A percentile compares a stretch with the other conserved stretches of the same genome.
phyloP scores from a whole-genome alignment of 1,140 invertebrate genomes.

The Neodiprion virginianus region DNA sequence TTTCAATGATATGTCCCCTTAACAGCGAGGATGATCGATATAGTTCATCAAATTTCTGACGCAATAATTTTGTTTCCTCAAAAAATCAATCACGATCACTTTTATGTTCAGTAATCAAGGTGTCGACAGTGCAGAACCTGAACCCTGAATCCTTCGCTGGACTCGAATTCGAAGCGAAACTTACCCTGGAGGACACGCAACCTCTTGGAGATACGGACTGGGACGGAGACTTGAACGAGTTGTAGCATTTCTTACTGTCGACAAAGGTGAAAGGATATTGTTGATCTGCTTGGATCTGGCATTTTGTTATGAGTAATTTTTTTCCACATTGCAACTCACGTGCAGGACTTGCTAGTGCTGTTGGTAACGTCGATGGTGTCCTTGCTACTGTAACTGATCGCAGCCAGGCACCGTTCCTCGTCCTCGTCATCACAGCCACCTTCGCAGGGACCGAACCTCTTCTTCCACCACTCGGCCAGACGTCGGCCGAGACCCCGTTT shows the following conservation, averaged over 20 bases:
- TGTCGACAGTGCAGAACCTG: too few species aligned
- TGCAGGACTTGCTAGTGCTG: constrained; percentile 30
- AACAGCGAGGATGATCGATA: too few species aligned
- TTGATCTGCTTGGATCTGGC: too few species aligned
- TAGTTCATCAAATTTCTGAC: too few species aligned
- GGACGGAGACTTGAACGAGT: neutral
- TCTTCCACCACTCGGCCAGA: constrained; percentile 35
- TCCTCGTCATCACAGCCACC: constrained; percentile 28
- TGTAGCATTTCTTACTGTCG: neutral
- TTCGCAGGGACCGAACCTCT: constrained; percentile 33
- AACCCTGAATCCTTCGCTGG: too few species aligned
- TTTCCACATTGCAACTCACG: constrained; percentile 31
- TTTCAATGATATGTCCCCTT: too few species aligned
- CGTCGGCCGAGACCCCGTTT: constrained; percentile 22
- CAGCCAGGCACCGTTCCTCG: constrained; percentile 39
- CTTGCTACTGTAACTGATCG: constrained; percentile 39
- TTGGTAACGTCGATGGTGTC: constrained; percentile 28
- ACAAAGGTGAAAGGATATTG: too few species aligned
- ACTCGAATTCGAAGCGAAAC: neutral
- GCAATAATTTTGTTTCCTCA: too few species aligned
- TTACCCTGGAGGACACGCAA: neutral
- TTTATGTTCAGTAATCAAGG: too few species aligned
- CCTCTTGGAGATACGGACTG: neutral
- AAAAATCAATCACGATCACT: too few species aligned
- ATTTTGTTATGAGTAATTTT: constrained; percentile 22